Evolutionary conservation across 2,888 invertebrate genomes (phyloP).

Genomic region (Scaptomyza parva): DNA sequence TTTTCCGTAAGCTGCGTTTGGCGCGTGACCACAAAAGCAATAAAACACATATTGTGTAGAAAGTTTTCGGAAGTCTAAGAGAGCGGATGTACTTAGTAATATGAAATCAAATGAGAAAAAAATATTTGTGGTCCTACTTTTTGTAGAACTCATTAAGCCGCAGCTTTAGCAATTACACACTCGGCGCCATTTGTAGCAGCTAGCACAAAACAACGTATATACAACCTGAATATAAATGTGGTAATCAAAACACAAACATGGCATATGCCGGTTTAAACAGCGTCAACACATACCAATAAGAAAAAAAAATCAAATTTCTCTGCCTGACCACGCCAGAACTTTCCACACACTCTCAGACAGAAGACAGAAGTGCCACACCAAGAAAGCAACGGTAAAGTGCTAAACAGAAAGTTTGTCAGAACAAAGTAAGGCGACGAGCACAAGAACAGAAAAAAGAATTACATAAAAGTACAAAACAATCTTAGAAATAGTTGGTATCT

Average conservation of each 20-base stretch:
- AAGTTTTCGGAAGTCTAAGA: constrained; percentile 37
- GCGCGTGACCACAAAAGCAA: constrained; percentile 45
- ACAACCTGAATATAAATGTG: constrained; percentile 67
- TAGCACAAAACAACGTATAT: neutral
- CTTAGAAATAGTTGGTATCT: constrained; percentile 18
- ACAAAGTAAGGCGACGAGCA: constrained; percentile 7
- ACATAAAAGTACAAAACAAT: constrained; percentile 48
- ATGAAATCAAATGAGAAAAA: neutral
- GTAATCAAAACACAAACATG: constrained; percentile 65
- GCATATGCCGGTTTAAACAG: constrained; percentile 40
- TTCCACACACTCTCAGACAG: constrained; percentile 37
- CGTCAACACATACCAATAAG: constrained; percentile 38
- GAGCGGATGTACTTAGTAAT: constrained; percentile 10
- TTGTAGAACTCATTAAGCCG: constrained; percentile 36
- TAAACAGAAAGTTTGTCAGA: constrained; percentile 49
- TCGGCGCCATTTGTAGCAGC: constrained; percentile 1
- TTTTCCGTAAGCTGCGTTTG: constrained; percentile 27
- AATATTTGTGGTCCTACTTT: constrained; percentile 4
- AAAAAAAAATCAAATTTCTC: constrained; percentile 38
- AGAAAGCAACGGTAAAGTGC: constrained; percentile 40
- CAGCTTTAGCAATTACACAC: constrained; percentile 19
- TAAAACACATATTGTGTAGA: constrained; percentile 15
- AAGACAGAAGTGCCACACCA: constrained; percentile 26
- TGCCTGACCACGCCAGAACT: constrained; percentile 49
- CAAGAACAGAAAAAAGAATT: constrained; percentile 44